Evolutionary conservation across 2,888 invertebrate species (phyloP), one percentile per base, ranked within the genome.

Genomic region (Pseudeuparius sepicola): DNA sequence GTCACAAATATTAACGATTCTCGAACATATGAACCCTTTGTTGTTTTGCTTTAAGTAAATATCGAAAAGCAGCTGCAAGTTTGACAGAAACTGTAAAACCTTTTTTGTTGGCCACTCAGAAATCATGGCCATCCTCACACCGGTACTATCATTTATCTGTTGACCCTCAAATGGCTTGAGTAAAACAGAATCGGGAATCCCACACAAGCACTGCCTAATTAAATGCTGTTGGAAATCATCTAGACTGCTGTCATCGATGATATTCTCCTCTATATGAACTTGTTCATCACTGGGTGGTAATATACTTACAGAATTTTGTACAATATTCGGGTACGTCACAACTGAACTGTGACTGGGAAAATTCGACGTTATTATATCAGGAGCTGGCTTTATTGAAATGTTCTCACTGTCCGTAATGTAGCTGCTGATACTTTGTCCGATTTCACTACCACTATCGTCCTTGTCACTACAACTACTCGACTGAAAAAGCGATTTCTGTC

Each of bases 11-110:
- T 79, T 78, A 63, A 80, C 79, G 29, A 89, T 74, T 48, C 78
- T 73, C 24, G 81, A 75, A 61, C 89, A 89, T 59, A 88, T 84
- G 18, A 77, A 74, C 9, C 87, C 87, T 42, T 79, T 78, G 31
- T 75, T 73, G 50, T 85, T 86, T 58, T 89, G 88, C 56, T 85
- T 85, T 33, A 86, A 67, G 54, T 87, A 86, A 31, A 87, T 74
- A 57, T 87, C 86, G 54, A 86, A 86, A 44, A 88, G 66, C 9
- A 88, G 65, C 53, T 89, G 87, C 51, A 88, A 70, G 45, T 83
- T 84, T 39, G 87, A 87, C 42, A 89, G 66, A 55, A 86, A 86
- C 50, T 85, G 78, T 24, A 89, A 59, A 4, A 82, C 67, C 52
- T 75, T 71, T 43, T 73, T 71, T n/a, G 70, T 67, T 23, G 75